Conservation (phyloP, 1,140 invertebrate species). For the Drosophila triauraria region DNA sequence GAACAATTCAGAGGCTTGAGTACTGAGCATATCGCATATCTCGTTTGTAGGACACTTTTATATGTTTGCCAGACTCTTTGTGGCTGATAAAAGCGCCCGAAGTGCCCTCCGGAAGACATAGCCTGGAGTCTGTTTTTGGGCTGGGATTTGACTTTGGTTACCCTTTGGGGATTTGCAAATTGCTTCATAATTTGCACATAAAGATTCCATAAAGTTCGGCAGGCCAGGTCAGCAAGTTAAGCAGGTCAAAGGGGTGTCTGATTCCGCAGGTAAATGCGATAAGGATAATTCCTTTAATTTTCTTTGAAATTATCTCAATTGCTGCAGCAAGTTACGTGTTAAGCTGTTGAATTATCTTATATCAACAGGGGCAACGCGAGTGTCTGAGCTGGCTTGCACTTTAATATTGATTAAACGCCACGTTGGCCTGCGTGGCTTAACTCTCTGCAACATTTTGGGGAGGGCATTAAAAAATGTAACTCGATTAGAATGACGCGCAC, state of each 20-base stretch:
- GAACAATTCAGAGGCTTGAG: constrained; percentile 35
- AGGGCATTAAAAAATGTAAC: constrained; percentile 62
- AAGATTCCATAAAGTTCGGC: constrained; percentile 22
- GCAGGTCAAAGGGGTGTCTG: not conserved
- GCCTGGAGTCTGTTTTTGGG: constrained; percentile 8
- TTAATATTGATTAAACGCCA: constrained; percentile 30
- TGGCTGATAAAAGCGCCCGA: constrained; percentile 25
- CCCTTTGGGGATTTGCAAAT: constrained; percentile 33
- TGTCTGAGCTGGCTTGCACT: not conserved
- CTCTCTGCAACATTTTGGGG: constrained; percentile 34
- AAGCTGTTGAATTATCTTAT: constrained; percentile 7
- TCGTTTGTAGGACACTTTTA: constrained; percentile 38
- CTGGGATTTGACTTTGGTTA: constrained; percentile 38
- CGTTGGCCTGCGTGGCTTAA: constrained; percentile 16
- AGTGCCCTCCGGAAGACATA: not conserved
- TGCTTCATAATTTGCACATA: constrained; percentile 55
- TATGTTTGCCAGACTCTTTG: constrained; percentile 61
- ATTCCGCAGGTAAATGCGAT: not conserved
- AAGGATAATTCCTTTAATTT: constrained; percentile 4
- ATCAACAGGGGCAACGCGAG: not conserved
- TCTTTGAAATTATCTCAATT: not conserved
- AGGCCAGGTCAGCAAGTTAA: constrained; percentile 17
- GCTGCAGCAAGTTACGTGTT: not conserved
- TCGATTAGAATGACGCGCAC: constrained; percentile 73
- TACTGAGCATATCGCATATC: constrained; percentile 64